Evolutionary conservation across 2,888 invertebrate genomes (phyloP).

Genomic region (Lithophane socia): DNA sequence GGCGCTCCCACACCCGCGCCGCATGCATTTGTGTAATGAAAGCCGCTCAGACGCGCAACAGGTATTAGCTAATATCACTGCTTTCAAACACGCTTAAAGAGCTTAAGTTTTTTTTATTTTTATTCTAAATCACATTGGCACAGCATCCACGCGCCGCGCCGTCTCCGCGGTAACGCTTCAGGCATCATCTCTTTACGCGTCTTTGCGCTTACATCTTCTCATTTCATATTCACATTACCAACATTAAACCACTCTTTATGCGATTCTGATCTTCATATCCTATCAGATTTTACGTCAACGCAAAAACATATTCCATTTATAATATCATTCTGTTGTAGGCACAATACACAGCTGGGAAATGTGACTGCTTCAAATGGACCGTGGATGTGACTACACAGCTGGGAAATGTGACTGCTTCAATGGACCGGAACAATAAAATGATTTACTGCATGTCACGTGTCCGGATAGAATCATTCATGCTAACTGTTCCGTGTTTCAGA

Average conservation of each 20-base stretch:
- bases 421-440: constrained; percentile 56
- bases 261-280: constrained; percentile 40
- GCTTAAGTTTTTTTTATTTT: constrained; percentile 52
- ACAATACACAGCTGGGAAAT: constrained; percentile 38
- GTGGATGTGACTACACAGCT: constrained; percentile 28
- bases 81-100: constrained; percentile 54
- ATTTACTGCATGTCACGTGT: constrained; percentile 50
- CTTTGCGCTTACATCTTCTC: constrained; percentile 43
- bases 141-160: constrained; percentile 10
- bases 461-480: constrained; percentile 54
- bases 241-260: constrained; percentile 39
- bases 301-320: constrained; percentile 44
- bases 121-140: constrained; percentile 41
- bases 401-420: constrained; percentile 47
- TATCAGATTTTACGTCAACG: constrained; percentile 44
- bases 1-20: constrained; percentile 42
- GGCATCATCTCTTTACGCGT: constrained; percentile 35
- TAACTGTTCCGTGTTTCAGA: constrained; percentile 48
- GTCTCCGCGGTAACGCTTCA: constrained; percentile 12
- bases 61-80: constrained; percentile 65
- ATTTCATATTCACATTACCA: constrained; percentile 52
- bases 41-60: constrained; percentile 68
- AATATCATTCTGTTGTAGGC: constrained; percentile 21
- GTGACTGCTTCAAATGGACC: constrained; percentile 45
- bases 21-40: constrained; percentile 68